Evolutionary conservation across 1,140 invertebrate genomes (phyloP), one percentile per base, ranked within the genome.

Genomic region (Musca vetustissima): DNA sequence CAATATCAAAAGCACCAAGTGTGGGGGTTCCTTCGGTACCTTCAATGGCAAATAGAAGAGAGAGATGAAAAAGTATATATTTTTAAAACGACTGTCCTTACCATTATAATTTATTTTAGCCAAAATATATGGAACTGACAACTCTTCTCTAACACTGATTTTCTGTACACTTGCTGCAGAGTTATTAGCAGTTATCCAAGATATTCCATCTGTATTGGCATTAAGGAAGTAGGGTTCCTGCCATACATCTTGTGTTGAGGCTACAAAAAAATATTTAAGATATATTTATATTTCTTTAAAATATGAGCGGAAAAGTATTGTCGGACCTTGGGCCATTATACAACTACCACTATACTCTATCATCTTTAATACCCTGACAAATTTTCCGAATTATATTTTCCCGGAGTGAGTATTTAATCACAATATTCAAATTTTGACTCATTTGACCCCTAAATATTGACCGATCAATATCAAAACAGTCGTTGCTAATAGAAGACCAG

Each of bases 61-160:
- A 8, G 28, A 28, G 3, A 4, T 28, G n/a, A n/a, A n/a, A n/a
- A 28, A 4, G 3, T 28, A 43, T 11, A 43, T 43, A 61, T 36
- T 7, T 52, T 52, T 1, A n/a, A 43, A 28, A 28, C 28, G 3
- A 4, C 28, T 28, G n/a, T 28, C 3, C 57, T 69, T 68, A 85
- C 84, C 84, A 28, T 76, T 47, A 71, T 85, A 85, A 72, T 85
- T 85, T 2, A 85, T 74, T 70, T 77, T 80, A 1, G 83, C 84
- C 7, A 85, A 80, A 14, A 74, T 61, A 7, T 84, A 78, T 9
- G 82, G 80, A 9, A 74, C 80, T 19, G 71, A 69, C 13, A 84
- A 83, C 70, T 85, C 84, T 69, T 85, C 85, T 0, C 83, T 78
- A 77, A 85, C 83, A 57, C 73, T 77, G 19, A 85, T 83, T 52